These are phyloP conservation scores for Acanthosepion esculentum DNA, from an alignment of 2,888 invertebrate genomes.

Conservation along the genomic window DNA sequence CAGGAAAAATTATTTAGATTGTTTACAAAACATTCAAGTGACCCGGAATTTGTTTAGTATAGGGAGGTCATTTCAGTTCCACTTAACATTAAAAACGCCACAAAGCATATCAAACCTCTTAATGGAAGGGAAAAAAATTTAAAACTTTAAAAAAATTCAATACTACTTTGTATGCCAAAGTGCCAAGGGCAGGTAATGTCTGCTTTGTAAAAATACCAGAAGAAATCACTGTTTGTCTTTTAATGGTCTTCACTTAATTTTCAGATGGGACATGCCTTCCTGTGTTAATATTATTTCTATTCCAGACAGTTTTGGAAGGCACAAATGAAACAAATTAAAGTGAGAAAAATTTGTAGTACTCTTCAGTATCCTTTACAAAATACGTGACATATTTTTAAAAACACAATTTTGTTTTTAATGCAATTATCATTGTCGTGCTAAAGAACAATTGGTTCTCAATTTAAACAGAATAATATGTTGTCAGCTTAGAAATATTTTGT, in stretches of 20 bases:
- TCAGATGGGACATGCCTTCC: not conserved
- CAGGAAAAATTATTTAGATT: not conserved
- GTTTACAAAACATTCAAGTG: slow-evolving; percentile 33
- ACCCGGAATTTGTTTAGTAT: not conserved
- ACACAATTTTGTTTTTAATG: no score
- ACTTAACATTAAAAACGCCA: not conserved
- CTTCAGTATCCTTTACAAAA: no score
- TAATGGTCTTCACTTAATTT: not conserved
- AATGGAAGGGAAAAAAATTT: not conserved
- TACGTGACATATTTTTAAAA: no score
- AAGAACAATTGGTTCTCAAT: no score
- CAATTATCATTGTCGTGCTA: no score
- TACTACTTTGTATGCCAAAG: not conserved
- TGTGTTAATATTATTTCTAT: no score
- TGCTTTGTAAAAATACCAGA: not conserved
- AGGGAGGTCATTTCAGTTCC: not conserved
- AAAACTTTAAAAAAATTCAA: not conserved
- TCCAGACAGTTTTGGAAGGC: no score
- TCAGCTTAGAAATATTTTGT: no score
- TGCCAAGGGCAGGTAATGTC: not conserved
- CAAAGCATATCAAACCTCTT: not conserved
- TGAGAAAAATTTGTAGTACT: no score
- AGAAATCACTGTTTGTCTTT: not conserved
- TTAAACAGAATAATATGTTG: no score
- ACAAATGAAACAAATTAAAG: no score